These are phyloP conservation scores for Adelognathus sp. DNA, from an alignment of 2,888 invertebrate genomes.

Conservation along the genomic window DNA sequence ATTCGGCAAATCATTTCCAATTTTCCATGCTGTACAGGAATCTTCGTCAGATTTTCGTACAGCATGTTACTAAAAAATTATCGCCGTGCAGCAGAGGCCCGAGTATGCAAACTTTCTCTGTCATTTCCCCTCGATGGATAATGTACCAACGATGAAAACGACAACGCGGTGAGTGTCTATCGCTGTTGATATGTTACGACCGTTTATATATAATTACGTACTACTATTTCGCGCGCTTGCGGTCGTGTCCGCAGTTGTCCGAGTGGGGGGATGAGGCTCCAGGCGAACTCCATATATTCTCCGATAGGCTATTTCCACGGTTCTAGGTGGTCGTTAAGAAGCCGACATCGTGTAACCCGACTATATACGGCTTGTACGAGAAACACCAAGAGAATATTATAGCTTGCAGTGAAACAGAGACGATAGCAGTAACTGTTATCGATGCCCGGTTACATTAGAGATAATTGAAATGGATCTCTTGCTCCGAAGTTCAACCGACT, in stretches of 20 bases:
- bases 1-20: no score
- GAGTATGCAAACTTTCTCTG: background rate
- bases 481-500: slow-evolving; percentile 14
- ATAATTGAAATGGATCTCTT: slow-evolving; percentile 13
- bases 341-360: slow-evolving; percentile 21
- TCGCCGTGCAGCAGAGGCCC: no score
- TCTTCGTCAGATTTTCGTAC: no score
- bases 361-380: slow-evolving; percentile 21
- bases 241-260: slow-evolving; percentile 38
- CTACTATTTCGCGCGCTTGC: slow-evolving; percentile 60
- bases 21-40: no score
- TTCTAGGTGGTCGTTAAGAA: slow-evolving; percentile 65
- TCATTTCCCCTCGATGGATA: background rate
- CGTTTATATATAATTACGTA: slow-evolving; percentile 72
- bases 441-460: background rate
- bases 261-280: no score
- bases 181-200: slow-evolving; percentile 64
- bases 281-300: slow-evolving; percentile 65
- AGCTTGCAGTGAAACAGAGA: slow-evolving; percentile 11
- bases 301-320: slow-evolving; percentile 71
- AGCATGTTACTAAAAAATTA: no score
- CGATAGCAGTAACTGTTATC: slow-evolving; percentile 11
- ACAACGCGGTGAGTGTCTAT: slow-evolving; percentile 30
- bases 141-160: slow-evolving; percentile 27
- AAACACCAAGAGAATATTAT: background rate